Base-by-base conservation (phyloP, 1,140 invertebrate genomes). In the Brachionus rubens region DNA sequence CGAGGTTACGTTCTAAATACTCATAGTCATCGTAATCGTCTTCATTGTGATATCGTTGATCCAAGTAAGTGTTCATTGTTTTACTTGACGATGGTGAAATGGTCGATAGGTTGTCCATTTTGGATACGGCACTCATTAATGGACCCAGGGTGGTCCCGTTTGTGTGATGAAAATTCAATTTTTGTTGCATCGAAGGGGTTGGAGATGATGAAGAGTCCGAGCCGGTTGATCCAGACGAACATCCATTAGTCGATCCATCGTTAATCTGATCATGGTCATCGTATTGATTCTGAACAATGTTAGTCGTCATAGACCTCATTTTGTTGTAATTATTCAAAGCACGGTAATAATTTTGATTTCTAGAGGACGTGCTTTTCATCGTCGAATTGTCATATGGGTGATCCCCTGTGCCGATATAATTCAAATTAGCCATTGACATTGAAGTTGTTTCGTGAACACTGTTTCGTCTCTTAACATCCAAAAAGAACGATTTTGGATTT, bases 1-100 rank as follows among this genome's bases (percentile, higher is more conserved):
- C 68, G 12, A 72, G 14, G 33, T 72, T 72, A n/a, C 68, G 68
- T 46, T 72, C 68, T 33, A 72, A 54, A 50, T 72, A 72, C 14
- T 72, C 68, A 40, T 72, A 72, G 28, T 72, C 68, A 40, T 72
- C 68, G 12, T 50, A 72, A n/a, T 72, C 68, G n/a, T 50, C 46
- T 19, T 72, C 19, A 26, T 72, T 48, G 33, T 28, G 19, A 19
- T 16, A 59, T 46, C 59, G 21, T 4, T 65, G 10, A 9, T 41
- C 33, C 10, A 65, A 28, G n/a, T 30, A 65, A 10, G 16, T 65
- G 46, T 72, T 72, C 3, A 72, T 24, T n/a, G 46, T 48, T 41
- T 72, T 48, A 36, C n/a, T 65, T 36, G 59, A 65, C 10, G 46
- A 36, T 16, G 68, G 46, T n/a, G 68, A 72, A 4, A 65, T 43